phyloP scores from a whole-genome alignment of 92 coral and sea anemone species.

The Metridium senile region DNA sequence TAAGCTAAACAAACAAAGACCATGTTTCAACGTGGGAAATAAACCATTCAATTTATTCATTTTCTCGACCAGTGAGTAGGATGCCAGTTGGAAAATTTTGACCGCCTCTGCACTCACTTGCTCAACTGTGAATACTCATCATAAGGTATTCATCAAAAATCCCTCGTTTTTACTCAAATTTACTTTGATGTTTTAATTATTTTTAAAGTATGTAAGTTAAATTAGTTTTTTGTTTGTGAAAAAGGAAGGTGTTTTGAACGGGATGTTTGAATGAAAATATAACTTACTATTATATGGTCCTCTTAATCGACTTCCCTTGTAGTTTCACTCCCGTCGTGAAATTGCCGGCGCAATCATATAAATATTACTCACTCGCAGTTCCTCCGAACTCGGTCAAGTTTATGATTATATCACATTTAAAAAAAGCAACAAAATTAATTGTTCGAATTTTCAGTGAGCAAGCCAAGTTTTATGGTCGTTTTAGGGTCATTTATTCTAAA shows the following conservation, averaged over 20 bases:
- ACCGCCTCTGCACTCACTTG: too few relatives aligned
- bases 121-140: too few relatives aligned
- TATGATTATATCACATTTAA: not conserved
- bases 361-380: too few relatives aligned
- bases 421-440: not conserved
- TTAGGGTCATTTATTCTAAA: not conserved
- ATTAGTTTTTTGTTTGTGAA: not conserved
- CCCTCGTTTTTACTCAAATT: too few relatives aligned
- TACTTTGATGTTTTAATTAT: not conserved
- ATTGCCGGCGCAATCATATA: constrained; percentile 20
- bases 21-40: constrained; percentile 2
- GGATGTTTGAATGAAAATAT: constrained; percentile 1
- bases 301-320: constrained; percentile 8
- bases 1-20: constrained; percentile 23
- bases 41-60: not conserved
- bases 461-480: not conserved
- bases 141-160: too few relatives aligned
- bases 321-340: not conserved
- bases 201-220: constrained; percentile 1
- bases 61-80: too few relatives aligned
- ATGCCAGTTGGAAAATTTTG: too few relatives aligned
- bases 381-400: not conserved
- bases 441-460: not conserved
- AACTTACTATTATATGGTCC: not conserved
- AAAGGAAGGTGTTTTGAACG: not conserved